Conservation (phyloP, 2,888 invertebrate genomes). For the Mesorhabditis belari region DNA sequence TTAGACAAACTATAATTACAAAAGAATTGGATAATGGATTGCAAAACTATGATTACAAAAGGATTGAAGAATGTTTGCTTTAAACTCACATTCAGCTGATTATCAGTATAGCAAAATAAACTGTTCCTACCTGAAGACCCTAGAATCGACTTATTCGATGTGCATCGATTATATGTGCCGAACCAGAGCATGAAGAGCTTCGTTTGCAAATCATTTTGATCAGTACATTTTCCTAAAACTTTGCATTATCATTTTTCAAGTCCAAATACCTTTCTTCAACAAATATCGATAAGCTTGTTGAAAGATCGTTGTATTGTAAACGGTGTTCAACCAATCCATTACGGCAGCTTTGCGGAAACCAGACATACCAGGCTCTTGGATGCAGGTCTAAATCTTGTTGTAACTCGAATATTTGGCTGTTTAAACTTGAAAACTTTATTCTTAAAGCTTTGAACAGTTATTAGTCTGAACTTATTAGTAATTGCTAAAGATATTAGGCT, state of each 20-base stretch:
- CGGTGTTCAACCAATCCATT: slow-evolving; percentile 30
- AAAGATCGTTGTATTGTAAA: slow-evolving; percentile 41
- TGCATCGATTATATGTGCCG: slow-evolving; percentile 47
- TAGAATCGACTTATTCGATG: slow-evolving; percentile 14
- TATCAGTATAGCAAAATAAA: too few species aligned
- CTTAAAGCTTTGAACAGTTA: not conserved
- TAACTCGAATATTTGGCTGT: not conserved
- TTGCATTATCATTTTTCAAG: too few species aligned
- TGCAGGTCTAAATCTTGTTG: slow-evolving; percentile 32
- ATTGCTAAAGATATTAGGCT: too few species aligned
- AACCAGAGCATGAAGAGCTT: slow-evolving; percentile 45
- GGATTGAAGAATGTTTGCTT: too few species aligned
- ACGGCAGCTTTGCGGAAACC: slow-evolving; percentile 28
- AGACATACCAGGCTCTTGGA: slow-evolving; percentile 34
- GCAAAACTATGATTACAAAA: too few species aligned
- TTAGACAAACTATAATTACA: too few species aligned
- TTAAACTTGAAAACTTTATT: not conserved
- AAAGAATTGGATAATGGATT: too few species aligned
- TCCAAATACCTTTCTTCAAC: slow-evolving; percentile 17
- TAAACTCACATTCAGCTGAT: too few species aligned
- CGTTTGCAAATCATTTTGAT: slow-evolving; percentile 28
- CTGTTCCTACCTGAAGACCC: slow-evolving; percentile 38
- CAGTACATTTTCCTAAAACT: not conserved
- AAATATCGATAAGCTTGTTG: slow-evolving; percentile 39
- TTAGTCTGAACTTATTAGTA: not conserved